Base-by-base conservation (phyloP, 2,888 invertebrate genomes). In the Heliothis peltigera region DNA sequence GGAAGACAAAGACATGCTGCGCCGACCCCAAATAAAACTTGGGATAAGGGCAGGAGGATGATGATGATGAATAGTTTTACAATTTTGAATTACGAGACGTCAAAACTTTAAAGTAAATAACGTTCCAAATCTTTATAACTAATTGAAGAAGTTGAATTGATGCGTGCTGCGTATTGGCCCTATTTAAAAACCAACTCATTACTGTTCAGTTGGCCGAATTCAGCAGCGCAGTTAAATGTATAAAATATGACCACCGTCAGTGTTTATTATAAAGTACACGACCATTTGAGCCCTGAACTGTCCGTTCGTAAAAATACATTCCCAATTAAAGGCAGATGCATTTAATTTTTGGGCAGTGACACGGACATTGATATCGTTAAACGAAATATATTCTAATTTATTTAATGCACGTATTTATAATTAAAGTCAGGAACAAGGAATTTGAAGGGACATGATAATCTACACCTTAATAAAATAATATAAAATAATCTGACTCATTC, bases 231-330 rank as follows among this genome's bases (percentile, higher is more conserved):
- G 85, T 92, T 89, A 87, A 91, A 87, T 77, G 84, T 82, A 77
- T 90, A 87, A 91, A 86, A 89, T 90, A 91, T 87, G 85, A 84
- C 77, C 63, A 70, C 85, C 87, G 88, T 88, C 88, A 86, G 80
- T 83, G 78, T 79, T 80, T 83, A 81, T 82, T 77, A 81, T 72
- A 74, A 60, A 67, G 62, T 35, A 48, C 19, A 32, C 46, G 51
- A 47, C 52, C 63, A 60, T 48, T 69, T 76, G 77, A 75, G 63
- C 64, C 67, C 58, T 77, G 66, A 67, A 72, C 67, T 58, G 60
- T 35, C 58, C 18, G 55, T 58, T 61, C 77, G 61, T 71, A 64
- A 75, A 75, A 76, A 74, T 70, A 67, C 66, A 49, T 67, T 67
- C 61, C 57, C 77, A 71, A 75, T 75, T 69, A 65, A 73, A 74